Evolutionary conservation across 2,888 invertebrate genomes (phyloP).

Genomic region (Proisotoma minuta): DNA sequence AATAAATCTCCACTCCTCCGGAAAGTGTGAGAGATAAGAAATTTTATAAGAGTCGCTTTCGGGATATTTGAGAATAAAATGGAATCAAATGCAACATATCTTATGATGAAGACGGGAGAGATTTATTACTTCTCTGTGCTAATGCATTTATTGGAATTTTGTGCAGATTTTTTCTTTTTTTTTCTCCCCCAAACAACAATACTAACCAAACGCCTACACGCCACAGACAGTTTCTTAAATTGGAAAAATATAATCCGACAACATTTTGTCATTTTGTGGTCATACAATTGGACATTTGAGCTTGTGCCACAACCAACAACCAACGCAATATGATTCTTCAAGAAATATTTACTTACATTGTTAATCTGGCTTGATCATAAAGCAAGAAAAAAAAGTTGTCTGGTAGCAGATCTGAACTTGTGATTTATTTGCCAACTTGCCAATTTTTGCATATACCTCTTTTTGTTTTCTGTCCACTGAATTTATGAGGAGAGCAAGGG

Average conservation of each 20-base stretch:
- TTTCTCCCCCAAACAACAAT: background rate
- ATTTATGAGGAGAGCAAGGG: background rate
- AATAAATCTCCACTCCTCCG: background rate
- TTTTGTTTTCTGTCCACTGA: background rate
- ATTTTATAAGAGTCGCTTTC: background rate
- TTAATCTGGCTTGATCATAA: too few species aligned
- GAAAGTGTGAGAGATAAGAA: background rate
- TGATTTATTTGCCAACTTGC: too few species aligned
- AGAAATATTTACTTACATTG: background rate
- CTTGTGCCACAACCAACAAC: background rate
- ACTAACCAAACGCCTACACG: background rate
- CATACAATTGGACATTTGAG: background rate
- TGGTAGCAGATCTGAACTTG: too few species aligned
- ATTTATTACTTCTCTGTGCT: conserved; percentile 7
- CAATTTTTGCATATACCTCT: too few species aligned
- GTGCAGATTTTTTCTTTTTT: conserved; percentile 9
- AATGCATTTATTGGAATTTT: conserved; percentile 7
- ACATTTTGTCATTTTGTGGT: background rate
- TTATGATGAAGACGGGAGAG: too few species aligned
- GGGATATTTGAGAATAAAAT: background rate
- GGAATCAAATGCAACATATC: too few species aligned
- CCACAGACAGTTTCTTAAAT: background rate
- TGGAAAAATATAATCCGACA: background rate
- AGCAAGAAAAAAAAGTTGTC: background rate
- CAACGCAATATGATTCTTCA: background rate